Conservation (phyloP, 2,888 invertebrate genomes). For the Electrophaes corylata region DNA sequence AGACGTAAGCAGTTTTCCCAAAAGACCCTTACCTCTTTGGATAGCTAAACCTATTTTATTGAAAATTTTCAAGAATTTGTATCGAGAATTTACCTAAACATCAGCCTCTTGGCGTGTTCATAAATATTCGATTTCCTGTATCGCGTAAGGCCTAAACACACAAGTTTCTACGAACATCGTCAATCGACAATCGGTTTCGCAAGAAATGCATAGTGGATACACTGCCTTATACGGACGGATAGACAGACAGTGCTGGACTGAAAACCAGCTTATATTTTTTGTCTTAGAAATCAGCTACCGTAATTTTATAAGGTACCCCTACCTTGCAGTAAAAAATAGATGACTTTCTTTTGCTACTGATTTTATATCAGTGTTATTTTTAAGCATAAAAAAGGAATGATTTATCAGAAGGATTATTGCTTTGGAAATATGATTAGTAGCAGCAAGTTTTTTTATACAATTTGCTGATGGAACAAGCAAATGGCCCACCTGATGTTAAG, state of each 20-base stretch:
- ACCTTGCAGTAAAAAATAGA: not conserved
- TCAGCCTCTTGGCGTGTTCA: not conserved
- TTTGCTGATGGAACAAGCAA: no score
- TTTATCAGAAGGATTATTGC: no score
- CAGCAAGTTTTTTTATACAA: no score
- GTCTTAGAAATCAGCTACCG: slow-evolving; percentile 2
- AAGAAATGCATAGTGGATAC: slow-evolving; percentile 53
- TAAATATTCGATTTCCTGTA: slow-evolving; percentile 34
- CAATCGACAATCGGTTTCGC: slow-evolving; percentile 59
- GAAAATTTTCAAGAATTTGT: not conserved
- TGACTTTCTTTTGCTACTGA: not conserved
- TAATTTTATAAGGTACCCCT: slow-evolving; percentile 6
- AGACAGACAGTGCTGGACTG: slow-evolving; percentile 26
- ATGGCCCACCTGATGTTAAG: no score
- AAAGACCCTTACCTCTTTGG: no score
- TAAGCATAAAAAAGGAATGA: no score
- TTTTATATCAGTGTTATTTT: no score
- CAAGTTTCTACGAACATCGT: slow-evolving; percentile 27
- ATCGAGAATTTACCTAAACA: slow-evolving; percentile 5
- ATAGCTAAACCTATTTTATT: no score
- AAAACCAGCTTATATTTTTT: slow-evolving; percentile 14
- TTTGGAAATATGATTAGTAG: no score
- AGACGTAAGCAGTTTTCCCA: no score
- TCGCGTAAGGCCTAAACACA: slow-evolving; percentile 30
- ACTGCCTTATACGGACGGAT: slow-evolving; percentile 51